Base-by-base conservation (phyloP, 2,797 vertebrate species). In the Vireo griseus region DNA sequence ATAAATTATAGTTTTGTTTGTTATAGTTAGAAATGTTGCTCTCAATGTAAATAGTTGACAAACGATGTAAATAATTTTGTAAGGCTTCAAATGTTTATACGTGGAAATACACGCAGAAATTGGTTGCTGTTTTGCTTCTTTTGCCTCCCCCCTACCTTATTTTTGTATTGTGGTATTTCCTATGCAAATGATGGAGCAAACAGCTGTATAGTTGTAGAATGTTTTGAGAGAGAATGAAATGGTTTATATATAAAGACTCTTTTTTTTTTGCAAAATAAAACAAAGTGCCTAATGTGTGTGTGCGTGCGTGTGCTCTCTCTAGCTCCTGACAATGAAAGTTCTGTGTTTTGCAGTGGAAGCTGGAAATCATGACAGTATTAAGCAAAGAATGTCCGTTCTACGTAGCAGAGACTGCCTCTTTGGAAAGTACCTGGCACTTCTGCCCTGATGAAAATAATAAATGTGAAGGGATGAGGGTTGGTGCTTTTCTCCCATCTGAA, bases 1-100 rank as follows among this genome's bases (percentile, higher is more conserved):
- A 97, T 98, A 98, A 98, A 98, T 98, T 98, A 98, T 98, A 98
- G 97, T 98, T 98, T 97, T 97, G 97, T 98, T 98, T 98, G 97
- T 98, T 97, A 97, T 96, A 97, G 97, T 86, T 94, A 95, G 94
- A 94, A 97, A 97, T 92, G 95, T 98, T 97, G 97, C 97, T 98
- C 96, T 98, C 96, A 97, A 16, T 98, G 99, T 99, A 99, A 98
- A 99, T 99, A 99, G 97, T 98, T 97, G 97, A 97, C 97, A 98
- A 98, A 98, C 39, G 98, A 97, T 99, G 99, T 99, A 99, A 98
- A 99, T 99, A 99, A 97, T 98, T 98, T 98, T 97, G 97, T 98
- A 98, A 98, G 97, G 98, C 98, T 98, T 98, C 98, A 96, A 98
- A 98, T 98, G 98, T 98, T 98, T 98, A 98, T 99, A 98, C 98